Percentiles rank a stretch among this genome's conserved stretches.
Conservation (phyloP, 2,797 vertebrate species). For the Halcyon chelicuti region DNA sequence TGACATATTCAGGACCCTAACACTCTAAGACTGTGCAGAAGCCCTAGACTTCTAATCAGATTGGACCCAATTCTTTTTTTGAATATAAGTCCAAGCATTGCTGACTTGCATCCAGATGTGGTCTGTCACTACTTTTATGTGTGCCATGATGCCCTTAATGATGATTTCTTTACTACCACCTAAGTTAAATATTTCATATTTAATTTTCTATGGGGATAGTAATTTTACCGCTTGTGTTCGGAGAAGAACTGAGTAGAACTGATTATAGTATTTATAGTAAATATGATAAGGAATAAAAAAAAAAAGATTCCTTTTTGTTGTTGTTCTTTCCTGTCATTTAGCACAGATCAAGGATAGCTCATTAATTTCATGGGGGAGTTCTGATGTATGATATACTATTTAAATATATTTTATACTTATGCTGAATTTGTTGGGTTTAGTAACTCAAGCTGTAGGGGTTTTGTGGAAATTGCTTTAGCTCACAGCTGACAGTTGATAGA, state of each 20-base stretch:
- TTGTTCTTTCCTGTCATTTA: not conserved
- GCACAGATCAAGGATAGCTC: not conserved
- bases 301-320: no score
- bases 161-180: not conserved
- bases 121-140: not conserved
- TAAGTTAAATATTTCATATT: not conserved
- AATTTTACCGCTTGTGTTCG: not conserved
- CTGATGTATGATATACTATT: not conserved
- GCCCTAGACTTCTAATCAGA: not conserved
- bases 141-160: not conserved
- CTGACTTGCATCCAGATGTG: not conserved
- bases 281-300: not conserved
- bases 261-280: not conserved
- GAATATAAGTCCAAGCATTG: not conserved
- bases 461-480: not conserved
- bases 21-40: not conserved
- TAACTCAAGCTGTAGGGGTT: not conserved
- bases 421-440: not conserved
- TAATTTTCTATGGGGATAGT: not conserved
- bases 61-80: fast-evolving
- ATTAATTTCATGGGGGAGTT: not conserved
- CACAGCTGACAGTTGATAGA: not conserved
- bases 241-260: not conserved
- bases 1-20: not conserved
- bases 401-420: not conserved